Base-by-base conservation (phyloP, 2,113 vertebrate genomes). In the Gnathonemus echidnorhynchus region DNA sequence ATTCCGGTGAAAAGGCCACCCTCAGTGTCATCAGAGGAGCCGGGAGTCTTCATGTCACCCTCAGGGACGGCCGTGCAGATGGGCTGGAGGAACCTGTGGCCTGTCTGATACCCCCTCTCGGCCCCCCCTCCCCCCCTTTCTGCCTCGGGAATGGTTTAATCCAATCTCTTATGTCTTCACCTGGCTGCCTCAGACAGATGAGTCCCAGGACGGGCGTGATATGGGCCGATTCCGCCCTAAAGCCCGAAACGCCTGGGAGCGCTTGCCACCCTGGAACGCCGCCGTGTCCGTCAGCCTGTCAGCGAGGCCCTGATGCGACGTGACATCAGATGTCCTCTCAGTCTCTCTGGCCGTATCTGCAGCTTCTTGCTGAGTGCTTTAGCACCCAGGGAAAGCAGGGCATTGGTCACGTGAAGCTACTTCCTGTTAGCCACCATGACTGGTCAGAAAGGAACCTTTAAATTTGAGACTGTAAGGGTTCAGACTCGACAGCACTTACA, bases 251-350 rank as follows among this genome's bases (percentile, higher is more conserved):
- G 52, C 86, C 21, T 77, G 17, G 35, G 74, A 88, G 19, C 21
- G 8, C 66, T 74, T 85, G 86, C 86, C 35, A 62, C 48, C 35
- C 46, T 6, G 17, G 19, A 10, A 45, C 58, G 1, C 89, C 53
- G 19, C 74, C 70, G 74, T 31, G 19, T 87, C 89, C 89, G 89
- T 91, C 90, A 88, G 49, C 56, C 46, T 90, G 89, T 91, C 90
- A 89, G 86, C 6, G 10, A 19, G 13, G 89, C 89, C 86, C 74
- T 89, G 77, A 89, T 52, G 39, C 49, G 39, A 84, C n/a, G 49
- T 52, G 88, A 83, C 88, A 42, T 52, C 42, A 66, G 48, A 48
- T 21, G 46, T 77, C 70, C 46, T 19, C 88, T 52, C 27, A 24
- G 15, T 17, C 45, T 49, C 88, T 53, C 2, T 5, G 74, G 49